Evolutionary conservation across 1,140 invertebrate genomes (phyloP).

Genomic region (Bombus sibiricus): DNA sequence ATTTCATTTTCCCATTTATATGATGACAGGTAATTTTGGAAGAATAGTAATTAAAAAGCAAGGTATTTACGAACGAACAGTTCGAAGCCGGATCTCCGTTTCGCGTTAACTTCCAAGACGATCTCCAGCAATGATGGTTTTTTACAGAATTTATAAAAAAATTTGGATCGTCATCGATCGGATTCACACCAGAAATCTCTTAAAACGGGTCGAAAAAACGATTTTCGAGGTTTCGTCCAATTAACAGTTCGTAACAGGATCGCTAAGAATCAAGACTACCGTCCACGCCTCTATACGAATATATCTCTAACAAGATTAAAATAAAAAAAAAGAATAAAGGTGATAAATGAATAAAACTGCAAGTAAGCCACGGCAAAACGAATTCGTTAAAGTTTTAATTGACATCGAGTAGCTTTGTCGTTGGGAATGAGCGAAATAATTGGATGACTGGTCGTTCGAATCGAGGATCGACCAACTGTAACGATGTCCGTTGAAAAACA

Average conservation of each 20-base stretch:
- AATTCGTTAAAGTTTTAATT: slow-evolving; percentile 51
- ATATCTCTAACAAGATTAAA: not conserved
- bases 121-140: not conserved
- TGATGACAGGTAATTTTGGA: not conserved
- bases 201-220: not conserved
- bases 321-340: not conserved
- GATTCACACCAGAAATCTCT: not conserved
- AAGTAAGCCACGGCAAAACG: not conserved
- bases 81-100: no score
- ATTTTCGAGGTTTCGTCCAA: slow-evolving; percentile 49
- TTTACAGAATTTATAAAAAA: no score
- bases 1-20: not conserved
- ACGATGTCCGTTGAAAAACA: not conserved
- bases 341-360: not conserved
- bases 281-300: not conserved
- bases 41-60: not conserved
- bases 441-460: slow-evolving; percentile 10
- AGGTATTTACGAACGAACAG: not conserved
- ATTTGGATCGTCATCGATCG: not conserved
- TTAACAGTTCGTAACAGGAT: slow-evolving; percentile 45
- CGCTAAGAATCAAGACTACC: not conserved
- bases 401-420: slow-evolving; percentile 35
- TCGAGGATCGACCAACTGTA: slow-evolving; percentile 16
- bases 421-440: slow-evolving; percentile 35
- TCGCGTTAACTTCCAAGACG: not conserved